Conservation (phyloP, 2,888 invertebrate genomes). For the Caenorhabditis virilis region DNA sequence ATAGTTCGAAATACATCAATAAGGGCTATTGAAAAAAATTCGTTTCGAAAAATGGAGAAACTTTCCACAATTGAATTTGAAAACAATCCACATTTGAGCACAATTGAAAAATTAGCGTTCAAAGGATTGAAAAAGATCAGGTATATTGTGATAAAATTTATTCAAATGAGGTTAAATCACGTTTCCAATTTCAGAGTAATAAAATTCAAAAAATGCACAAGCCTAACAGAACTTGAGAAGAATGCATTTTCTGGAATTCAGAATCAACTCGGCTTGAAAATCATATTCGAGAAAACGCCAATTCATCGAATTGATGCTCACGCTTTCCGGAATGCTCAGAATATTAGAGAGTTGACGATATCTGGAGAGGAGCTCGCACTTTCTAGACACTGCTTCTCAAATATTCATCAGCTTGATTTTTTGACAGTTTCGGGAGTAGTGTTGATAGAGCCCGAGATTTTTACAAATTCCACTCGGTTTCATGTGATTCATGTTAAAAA, state of each 20-base stretch:
- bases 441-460: conserved; percentile 46
- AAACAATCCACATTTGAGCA: conserved; percentile 28
- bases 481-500: conserved; percentile 44
- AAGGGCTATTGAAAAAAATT: conserved; percentile 37
- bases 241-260: conserved; percentile 43
- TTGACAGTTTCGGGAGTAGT: conserved; percentile 43
- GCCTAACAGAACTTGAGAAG: conserved; percentile 37
- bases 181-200: conserved; percentile 30
- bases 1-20: conserved; percentile 37
- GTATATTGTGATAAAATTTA: conserved; percentile 7
- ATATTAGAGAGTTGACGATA: conserved; percentile 43
- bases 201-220: conserved; percentile 25
- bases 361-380: conserved; percentile 44
- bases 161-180: background rate
- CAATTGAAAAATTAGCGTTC: conserved; percentile 48
- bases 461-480: conserved; percentile 47
- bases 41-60: conserved; percentile 46
- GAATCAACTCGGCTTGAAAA: conserved; percentile 42
- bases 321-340: conserved; percentile 45
- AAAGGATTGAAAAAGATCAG: conserved; percentile 38
- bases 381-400: conserved; percentile 37
- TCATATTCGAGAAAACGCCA: conserved; percentile 40
- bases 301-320: conserved; percentile 44
- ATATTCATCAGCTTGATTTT: conserved; percentile 49
- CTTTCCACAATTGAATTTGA: conserved; percentile 36